Percentiles rank a stretch among this genome's conserved stretches.
phyloP scores from a whole-genome alignment of 2,113 vertebrate species.

The Zosterops lateralis region DNA sequence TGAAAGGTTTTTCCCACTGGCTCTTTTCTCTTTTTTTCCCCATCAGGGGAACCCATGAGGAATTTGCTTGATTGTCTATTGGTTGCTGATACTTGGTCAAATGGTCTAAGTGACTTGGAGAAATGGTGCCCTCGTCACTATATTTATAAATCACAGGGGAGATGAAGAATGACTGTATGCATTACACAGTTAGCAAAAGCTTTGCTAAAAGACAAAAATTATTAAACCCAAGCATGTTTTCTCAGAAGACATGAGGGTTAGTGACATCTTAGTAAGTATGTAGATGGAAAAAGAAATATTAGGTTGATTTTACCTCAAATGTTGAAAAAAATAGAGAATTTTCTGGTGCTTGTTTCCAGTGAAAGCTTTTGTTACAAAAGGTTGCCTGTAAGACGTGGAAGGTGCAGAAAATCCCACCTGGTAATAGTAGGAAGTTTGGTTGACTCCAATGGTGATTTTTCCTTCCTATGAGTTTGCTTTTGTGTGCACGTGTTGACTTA shows the following conservation, averaged over 20 bases:
- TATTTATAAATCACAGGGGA: neutral
- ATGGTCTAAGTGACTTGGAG: neutral
- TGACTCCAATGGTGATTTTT: neutral
- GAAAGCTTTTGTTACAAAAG: neutral
- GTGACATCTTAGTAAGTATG: neutral
- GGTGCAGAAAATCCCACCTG: neutral
- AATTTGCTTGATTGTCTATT: neutral
- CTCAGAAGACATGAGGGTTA: neutral
- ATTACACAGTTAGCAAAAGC: neutral
- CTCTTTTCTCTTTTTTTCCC: neutral
- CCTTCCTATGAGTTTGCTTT: neutral
- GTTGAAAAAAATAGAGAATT: neutral
- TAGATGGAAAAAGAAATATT: neutral
- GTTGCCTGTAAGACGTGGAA: neutral
- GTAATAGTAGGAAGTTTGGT: neutral
- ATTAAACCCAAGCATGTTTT: neutral
- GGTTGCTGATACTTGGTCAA: neutral
- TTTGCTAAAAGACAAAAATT: neutral
- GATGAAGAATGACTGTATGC: neutral
- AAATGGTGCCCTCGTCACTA: rapidly evolving
- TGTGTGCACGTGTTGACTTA: neutral
- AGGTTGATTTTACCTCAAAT: neutral
- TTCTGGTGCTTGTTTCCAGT: neutral
- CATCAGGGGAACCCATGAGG: neutral
- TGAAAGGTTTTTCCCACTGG: neutral